Evolutionary conservation across 1,140 invertebrate species (phyloP).

Genomic region (Reticulitermes speratus): DNA sequence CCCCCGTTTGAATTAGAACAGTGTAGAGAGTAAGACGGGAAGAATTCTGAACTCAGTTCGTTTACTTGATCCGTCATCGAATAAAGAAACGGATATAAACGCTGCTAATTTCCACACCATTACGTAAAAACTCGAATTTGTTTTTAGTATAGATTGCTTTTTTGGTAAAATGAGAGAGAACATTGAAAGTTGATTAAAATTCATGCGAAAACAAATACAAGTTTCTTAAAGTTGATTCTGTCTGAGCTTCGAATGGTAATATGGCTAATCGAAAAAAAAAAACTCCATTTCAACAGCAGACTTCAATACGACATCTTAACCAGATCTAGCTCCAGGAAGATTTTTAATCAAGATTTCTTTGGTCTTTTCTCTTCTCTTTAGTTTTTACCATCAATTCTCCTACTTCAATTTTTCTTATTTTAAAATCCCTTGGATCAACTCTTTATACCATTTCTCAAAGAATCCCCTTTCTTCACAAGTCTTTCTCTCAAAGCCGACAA

Average conservation of each 20-base stretch:
- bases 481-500: background rate
- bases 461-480: background rate
- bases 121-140: background rate
- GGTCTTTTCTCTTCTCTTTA: background rate
- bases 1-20: no score
- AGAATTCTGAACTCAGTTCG: no score
- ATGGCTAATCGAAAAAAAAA: background rate
- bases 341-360: background rate
- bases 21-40: no score
- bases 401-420: background rate
- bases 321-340: background rate
- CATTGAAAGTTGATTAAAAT: background rate
- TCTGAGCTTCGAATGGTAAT: background rate
- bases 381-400: background rate
- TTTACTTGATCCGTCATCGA: no score
- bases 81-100: background rate
- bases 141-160: background rate
- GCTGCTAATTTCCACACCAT: background rate
- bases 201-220: background rate
- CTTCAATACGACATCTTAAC: background rate
- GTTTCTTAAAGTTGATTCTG: background rate
- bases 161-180: no score
- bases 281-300: background rate
- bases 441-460: background rate
- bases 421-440: background rate